Evolutionary conservation across 2,888 invertebrate species (phyloP).

Genomic region (Mactromeris polynyma): DNA sequence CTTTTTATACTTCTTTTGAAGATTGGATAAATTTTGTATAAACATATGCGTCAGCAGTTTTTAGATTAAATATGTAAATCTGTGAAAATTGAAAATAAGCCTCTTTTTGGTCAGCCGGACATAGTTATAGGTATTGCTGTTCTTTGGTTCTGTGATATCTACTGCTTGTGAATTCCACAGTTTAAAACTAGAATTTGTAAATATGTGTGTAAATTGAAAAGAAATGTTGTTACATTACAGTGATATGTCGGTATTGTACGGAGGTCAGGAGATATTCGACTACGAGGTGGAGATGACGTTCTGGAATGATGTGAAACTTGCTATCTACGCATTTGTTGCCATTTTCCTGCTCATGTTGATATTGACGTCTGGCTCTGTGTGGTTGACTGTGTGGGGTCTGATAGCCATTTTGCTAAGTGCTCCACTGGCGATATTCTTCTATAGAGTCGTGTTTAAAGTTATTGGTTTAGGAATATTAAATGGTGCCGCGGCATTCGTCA

Average conservation of each 20-base stretch:
- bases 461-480: slow-evolving; percentile 83
- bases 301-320: slow-evolving; percentile 83
- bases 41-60: too few species aligned
- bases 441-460: slow-evolving; percentile 81
- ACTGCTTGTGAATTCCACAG: too few species aligned
- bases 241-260: slow-evolving; percentile 80
- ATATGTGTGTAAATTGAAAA: too few species aligned
- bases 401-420: slow-evolving; percentile 82
- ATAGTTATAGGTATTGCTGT: too few species aligned
- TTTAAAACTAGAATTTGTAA: too few species aligned
- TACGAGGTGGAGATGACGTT: slow-evolving; percentile 83
- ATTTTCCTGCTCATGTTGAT: slow-evolving; percentile 83
- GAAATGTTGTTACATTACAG: too few species aligned
- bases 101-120: too few species aligned
- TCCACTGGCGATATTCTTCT: slow-evolving; percentile 84
- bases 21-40: too few species aligned
- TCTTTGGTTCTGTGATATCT: too few species aligned
- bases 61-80: too few species aligned
- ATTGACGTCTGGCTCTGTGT: slow-evolving; percentile 83
- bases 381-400: slow-evolving; percentile 82
- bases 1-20: too few species aligned
- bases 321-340: slow-evolving; percentile 76
- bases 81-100: too few species aligned
- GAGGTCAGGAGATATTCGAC: slow-evolving; percentile 85
- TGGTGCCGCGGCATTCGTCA: slow-evolving; percentile 85